Percentiles rank a stretch among this genome's conserved stretches.
Conservation (phyloP, 2,888 invertebrate species). For the Teleiodes luculella region DNA sequence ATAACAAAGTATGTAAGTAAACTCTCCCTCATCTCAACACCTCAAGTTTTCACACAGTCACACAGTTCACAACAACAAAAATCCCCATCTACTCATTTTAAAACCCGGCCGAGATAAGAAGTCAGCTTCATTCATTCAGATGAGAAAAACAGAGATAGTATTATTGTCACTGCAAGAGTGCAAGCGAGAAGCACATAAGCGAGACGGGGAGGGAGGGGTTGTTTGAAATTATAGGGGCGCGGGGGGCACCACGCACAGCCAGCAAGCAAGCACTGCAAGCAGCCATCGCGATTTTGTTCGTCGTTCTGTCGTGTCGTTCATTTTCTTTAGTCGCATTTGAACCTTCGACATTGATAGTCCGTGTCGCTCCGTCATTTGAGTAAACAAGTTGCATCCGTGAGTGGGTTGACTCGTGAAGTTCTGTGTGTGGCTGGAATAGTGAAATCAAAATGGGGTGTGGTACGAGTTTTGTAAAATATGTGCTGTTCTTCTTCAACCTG, state of each 20-base stretch:
- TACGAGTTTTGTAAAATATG: slow-evolving; percentile 88
- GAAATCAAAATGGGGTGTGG: slow-evolving; percentile 82
- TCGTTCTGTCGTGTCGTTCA: no score
- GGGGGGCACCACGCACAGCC: slow-evolving; percentile 37
- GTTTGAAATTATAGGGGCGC: slow-evolving; percentile 41
- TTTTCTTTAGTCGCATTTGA: slow-evolving; percentile 62
- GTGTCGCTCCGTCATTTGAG: slow-evolving; percentile 34
- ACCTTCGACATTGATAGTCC: slow-evolving; percentile 35
- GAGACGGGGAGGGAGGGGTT: slow-evolving; percentile 73
- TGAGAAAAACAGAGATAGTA: slow-evolving; percentile 33
- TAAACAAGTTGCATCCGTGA: slow-evolving; percentile 52
- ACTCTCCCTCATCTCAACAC: no score
- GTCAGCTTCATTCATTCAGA: slow-evolving; percentile 24
- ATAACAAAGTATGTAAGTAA: no score
- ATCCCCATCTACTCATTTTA: slow-evolving; percentile 26
- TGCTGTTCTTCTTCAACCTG: slow-evolving; percentile 89
- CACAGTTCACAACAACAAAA: background rate
- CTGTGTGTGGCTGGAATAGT: slow-evolving; percentile 56
- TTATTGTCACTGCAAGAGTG: slow-evolving; percentile 28
- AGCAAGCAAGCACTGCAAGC: slow-evolving; percentile 32
- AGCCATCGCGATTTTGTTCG: slow-evolving; percentile 55
- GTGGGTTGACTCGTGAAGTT: slow-evolving; percentile 59
- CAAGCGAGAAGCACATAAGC: slow-evolving; percentile 50
- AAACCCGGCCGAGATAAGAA: slow-evolving; percentile 49
- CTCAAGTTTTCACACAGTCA: background rate